Evolutionary conservation across 2,797 vertebrate genomes (phyloP).

Genomic region (Channallabes apus): DNA sequence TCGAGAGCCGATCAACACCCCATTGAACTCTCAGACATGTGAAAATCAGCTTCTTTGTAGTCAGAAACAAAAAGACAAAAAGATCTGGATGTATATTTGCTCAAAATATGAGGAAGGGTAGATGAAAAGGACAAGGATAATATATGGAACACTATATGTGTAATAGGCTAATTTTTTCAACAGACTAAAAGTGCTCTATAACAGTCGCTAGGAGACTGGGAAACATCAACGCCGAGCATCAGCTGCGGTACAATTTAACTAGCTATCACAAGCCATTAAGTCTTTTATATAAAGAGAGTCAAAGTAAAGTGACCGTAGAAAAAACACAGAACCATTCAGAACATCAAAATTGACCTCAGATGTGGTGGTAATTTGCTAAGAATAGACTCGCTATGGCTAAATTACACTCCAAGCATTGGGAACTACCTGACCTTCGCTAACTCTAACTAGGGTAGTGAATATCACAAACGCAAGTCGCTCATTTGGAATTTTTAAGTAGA

Average conservation of each 20-base stretch:
- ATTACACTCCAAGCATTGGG: no score
- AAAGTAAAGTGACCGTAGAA: not conserved
- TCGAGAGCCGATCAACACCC: slow-evolving; percentile 11
- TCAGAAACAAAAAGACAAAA: not conserved
- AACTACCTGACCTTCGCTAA: not conserved
- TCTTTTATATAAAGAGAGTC: not conserved
- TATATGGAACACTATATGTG: not conserved
- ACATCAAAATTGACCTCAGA: not conserved
- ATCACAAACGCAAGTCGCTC: not conserved
- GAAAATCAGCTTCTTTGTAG: not conserved
- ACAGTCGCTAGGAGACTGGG: slow-evolving; percentile 19
- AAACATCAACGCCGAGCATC: not conserved
- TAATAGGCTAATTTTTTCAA: not conserved
- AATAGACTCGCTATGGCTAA: not conserved
- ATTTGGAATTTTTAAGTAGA: not conserved
- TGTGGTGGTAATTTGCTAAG: not conserved
- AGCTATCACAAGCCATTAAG: not conserved
- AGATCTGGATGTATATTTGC: not conserved
- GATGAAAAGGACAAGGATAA: not conserved
- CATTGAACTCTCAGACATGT: not conserved
- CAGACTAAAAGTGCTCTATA: not conserved
- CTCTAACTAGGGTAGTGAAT: no score
- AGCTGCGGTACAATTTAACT: not conserved
- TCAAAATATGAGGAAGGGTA: not conserved
- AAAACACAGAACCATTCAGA: not conserved